Percentiles rank a stretch among this genome's conserved stretches.
Evolutionary conservation across 2,888 invertebrate species (phyloP).

Genomic region (Clitarchus hookeri): DNA sequence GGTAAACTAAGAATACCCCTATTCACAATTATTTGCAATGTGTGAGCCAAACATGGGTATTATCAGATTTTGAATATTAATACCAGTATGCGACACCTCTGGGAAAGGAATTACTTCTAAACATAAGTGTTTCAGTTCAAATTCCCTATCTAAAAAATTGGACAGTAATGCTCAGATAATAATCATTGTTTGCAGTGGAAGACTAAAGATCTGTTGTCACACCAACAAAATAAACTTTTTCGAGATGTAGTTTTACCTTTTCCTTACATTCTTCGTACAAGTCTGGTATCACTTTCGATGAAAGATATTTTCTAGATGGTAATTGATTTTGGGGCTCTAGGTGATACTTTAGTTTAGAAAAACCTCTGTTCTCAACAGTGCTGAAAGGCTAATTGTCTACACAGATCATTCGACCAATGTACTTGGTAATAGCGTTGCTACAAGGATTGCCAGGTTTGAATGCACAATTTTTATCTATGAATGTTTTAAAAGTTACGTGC

Average conservation of each 20-base stretch:
- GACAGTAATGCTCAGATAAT: not conserved
- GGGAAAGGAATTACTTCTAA: not conserved
- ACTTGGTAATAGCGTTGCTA: not conserved
- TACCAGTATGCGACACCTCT: not conserved
- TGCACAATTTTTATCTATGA: not conserved
- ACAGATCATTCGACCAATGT: not conserved
- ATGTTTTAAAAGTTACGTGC: not conserved
- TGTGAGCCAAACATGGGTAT: not conserved
- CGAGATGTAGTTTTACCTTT: not conserved
- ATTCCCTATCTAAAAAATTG: not conserved
- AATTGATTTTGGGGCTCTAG: not conserved
- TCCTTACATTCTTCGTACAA: not conserved
- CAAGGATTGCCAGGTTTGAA: not conserved
- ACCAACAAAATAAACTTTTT: not conserved
- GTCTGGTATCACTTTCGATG: not conserved
- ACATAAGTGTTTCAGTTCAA: constrained; percentile 8
- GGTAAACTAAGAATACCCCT: too few species aligned
- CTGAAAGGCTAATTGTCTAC: not conserved
- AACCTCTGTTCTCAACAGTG: not conserved
- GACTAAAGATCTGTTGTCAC: not conserved
- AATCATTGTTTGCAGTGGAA: not conserved
- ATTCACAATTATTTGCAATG: too few species aligned
- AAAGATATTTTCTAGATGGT: not conserved
- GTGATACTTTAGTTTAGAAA: not conserved
- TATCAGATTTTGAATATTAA: not conserved